Evolutionary conservation across 2,888 invertebrate species (phyloP).

Genomic region (Nemoura dubitans): DNA sequence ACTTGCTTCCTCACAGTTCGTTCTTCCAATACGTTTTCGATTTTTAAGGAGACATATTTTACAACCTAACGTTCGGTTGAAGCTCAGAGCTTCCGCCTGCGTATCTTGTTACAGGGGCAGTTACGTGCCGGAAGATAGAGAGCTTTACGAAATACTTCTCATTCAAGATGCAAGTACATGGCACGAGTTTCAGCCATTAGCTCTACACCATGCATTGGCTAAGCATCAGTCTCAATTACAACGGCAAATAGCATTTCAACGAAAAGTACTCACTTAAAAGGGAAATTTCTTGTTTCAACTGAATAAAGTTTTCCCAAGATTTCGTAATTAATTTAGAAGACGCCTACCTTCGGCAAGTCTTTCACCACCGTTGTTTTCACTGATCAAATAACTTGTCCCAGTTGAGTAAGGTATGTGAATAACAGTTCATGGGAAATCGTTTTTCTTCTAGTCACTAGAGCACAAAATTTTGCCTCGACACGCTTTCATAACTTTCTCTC

Average conservation of each 20-base stretch:
- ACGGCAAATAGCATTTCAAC: neutral
- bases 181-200: neutral
- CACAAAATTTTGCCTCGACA: too few relatives aligned
- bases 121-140: neutral
- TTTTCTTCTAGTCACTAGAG: too few relatives aligned
- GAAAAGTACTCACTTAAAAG: neutral
- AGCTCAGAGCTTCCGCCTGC: neutral
- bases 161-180: neutral
- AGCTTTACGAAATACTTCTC: neutral
- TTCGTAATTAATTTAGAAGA: too few relatives aligned
- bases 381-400: too few relatives aligned
- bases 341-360: too few relatives aligned
- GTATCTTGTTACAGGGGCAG: neutral
- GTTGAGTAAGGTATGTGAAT: too few relatives aligned
- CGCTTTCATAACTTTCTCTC: too few relatives aligned
- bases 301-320: too few relatives aligned
- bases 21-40: neutral
- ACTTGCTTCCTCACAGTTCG: neutral
- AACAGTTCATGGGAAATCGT: too few relatives aligned
- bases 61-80: neutral
- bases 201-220: neutral
- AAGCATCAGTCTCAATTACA: neutral
- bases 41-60: neutral
- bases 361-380: too few relatives aligned
- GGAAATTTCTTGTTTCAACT: neutral